Percentiles rank a stretch among this genome's conserved stretches.
Conservation (phyloP, 1,140 invertebrate genomes). For the Eriocheir sinensis region DNA sequence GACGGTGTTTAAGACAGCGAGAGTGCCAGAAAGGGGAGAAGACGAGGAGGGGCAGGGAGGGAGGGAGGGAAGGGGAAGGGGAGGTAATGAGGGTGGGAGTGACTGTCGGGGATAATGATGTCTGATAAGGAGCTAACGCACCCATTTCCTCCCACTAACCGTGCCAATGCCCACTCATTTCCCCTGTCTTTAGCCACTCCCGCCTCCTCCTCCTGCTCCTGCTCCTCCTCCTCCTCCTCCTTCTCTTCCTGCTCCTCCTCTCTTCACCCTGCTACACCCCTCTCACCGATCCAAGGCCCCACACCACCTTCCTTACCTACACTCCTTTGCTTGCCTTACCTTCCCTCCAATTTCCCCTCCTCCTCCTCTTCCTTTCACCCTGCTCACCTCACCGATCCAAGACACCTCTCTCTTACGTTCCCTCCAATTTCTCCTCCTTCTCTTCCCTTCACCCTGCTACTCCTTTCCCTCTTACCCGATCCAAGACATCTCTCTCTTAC, state of each 20-base stretch:
- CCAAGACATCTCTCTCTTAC: not conserved
- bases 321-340: too few relatives aligned
- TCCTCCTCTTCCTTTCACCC: not conserved
- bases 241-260: not conserved
- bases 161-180: constrained; percentile 13
- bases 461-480: not conserved
- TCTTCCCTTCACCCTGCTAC: not conserved
- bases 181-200: constrained; percentile 8
- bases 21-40: not conserved
- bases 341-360: too few relatives aligned
- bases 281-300: too few relatives aligned
- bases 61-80: not conserved
- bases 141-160: constrained; percentile 3
- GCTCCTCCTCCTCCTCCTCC: not conserved
- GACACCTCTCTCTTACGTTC: too few relatives aligned
- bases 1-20: too few relatives aligned
- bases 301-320: too few relatives aligned
- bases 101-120: constrained; percentile 2
- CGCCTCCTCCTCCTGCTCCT: not conserved
- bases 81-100: not conserved
- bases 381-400: too few relatives aligned
- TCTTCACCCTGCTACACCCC: not conserved
- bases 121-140: constrained; percentile 23
- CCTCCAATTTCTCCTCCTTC: not conserved
- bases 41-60: too few relatives aligned